Conservation (phyloP, 2,113 vertebrate species). For the Lipophrys pholis region DNA sequence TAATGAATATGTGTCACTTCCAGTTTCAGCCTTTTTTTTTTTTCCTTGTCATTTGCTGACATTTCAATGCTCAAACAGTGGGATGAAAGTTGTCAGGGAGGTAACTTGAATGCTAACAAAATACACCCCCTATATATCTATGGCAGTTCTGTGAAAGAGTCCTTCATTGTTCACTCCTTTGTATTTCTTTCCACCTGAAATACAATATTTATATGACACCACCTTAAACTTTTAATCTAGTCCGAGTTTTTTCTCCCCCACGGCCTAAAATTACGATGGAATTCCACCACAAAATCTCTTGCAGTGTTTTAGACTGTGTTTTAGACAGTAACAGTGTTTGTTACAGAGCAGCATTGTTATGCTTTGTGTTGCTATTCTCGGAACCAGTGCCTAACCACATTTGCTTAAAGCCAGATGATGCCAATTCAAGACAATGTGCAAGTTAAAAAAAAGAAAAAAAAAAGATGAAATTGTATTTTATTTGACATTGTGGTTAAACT, state of each 20-base stretch:
- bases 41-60: neutral
- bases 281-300: too few species aligned
- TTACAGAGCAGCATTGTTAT: neutral
- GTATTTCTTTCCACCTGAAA: neutral
- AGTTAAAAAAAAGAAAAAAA: too few species aligned
- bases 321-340: too few species aligned
- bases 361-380: neutral
- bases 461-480: too few species aligned
- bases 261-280: too few species aligned
- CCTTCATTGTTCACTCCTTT: neutral
- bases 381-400: neutral
- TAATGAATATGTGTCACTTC: neutral
- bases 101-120: neutral
- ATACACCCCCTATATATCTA: too few species aligned
- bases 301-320: too few species aligned
- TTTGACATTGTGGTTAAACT: neutral
- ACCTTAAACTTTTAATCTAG: too few species aligned
- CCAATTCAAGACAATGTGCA: neutral
- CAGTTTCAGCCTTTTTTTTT: neutral
- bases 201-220: too few species aligned
- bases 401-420: constrained; percentile 32
- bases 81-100: neutral
- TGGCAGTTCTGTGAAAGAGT: too few species aligned
- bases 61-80: neutral
- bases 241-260: too few species aligned